Base-by-base conservation (phyloP, 1,140 invertebrate species). In the Drosophila mayri region DNA sequence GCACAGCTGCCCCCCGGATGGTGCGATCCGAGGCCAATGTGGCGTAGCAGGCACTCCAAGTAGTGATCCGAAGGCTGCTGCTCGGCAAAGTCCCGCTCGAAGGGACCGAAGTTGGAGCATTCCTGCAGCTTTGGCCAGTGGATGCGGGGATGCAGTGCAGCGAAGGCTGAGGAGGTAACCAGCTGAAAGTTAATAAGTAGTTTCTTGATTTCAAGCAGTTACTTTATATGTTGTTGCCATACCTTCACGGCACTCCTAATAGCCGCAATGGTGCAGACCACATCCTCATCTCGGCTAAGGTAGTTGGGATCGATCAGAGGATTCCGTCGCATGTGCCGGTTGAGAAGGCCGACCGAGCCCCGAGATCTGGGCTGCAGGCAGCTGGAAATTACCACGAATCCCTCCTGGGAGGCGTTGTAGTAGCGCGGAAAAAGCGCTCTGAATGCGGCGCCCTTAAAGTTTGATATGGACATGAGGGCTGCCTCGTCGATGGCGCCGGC, bases 281-380 rank as follows among this genome's bases (percentile, higher is more conserved):
- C 88, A 82, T 97, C 96, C 14, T 93, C 91, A 0, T 92, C 71
- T 4, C 94, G 79, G 14, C 94, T 92, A n/a, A 97, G 92, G 86
- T 97, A 97, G 46, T 95, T 95, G 0, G 97, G 96, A 92, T 98
- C 95, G 18, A 98, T 96, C 8, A 94, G 88, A 0, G 96, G 96
- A 44, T 94, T 93, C 1, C 91, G 90, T 0, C 91, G 90, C 25
- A 96, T 95, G 84, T 95, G 94, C 12, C 79, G 90, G 40, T 94
- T 94, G 28, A 79, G 82, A 0, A 97, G 79, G 1, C 91, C 93
- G 2, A 97, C 86, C 9, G 81, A 93, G 4, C 97, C 97, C 57
- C 95, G 93, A 43, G 95, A 96, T 38, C 93, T 92, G 0, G 96
- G 96, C 81, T 96, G 94, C 16, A 94, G 82, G 71, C 96, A 96